Conservation (phyloP, 2,797 vertebrate genomes). For the Notoglanidium macrostoma region DNA sequence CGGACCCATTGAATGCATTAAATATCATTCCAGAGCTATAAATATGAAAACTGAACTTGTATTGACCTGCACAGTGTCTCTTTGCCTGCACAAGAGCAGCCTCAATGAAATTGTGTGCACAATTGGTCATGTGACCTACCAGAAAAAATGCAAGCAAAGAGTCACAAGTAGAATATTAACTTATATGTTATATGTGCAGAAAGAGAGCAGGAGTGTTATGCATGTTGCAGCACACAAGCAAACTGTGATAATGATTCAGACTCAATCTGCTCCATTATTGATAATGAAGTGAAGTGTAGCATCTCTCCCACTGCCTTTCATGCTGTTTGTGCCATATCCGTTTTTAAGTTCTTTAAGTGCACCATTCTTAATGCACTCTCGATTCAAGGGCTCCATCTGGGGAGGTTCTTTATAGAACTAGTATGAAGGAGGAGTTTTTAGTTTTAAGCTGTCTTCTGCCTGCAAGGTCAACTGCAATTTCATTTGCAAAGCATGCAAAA, state of each 20-base stretch:
- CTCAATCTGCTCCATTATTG: conserved; percentile 5
- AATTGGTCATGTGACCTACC: background rate
- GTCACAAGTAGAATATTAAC: background rate
- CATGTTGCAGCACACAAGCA: background rate
- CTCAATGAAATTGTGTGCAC: background rate
- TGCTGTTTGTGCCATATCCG: background rate
- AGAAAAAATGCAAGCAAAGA: background rate
- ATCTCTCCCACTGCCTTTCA: background rate
- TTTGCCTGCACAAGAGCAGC: background rate
- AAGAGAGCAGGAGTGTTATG: background rate
- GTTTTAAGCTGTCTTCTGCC: background rate
- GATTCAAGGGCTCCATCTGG: background rate
- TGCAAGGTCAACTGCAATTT: background rate
- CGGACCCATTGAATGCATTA: background rate
- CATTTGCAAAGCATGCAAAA: background rate
- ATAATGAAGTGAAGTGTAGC: conserved; percentile 20
- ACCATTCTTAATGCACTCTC: background rate
- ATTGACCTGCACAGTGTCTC: conserved; percentile 18
- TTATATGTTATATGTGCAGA: background rate
- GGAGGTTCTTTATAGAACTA: background rate
- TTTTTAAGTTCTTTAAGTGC: conserved; percentile 10
- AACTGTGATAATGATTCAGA: conserved; percentile 20
- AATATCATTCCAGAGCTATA: conserved; percentile 20
- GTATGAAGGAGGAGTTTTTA: background rate
- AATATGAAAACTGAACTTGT: conserved; percentile 22